These are phyloP conservation scores for Drosophila tristis DNA, from an alignment of 1,140 invertebrate species.

Conservation along the genomic window DNA sequence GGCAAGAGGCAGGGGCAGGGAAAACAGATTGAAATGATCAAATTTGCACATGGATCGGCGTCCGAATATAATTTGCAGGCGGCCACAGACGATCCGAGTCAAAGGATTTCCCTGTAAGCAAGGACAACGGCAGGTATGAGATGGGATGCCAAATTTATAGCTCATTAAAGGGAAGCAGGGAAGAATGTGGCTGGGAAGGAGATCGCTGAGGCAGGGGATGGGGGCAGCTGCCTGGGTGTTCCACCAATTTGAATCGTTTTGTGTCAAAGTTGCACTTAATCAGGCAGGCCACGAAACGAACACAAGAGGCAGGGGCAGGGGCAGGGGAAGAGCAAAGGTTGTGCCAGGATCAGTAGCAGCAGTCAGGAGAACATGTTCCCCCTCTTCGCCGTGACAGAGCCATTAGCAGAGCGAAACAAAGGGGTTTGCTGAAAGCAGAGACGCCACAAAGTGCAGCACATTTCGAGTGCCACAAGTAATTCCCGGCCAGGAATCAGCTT, in stretches of 20 bases:
- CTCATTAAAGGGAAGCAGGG: conserved; percentile 28
- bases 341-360: conserved; percentile 24
- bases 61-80: conserved; percentile 4
- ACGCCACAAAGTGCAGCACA: conserved; percentile 10
- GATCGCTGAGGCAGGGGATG: no score
- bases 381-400: conserved; percentile 24
- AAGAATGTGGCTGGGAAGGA: no score
- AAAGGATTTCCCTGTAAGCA: conserved; percentile 47
- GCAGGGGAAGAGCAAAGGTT: not conserved
- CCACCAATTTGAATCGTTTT: conserved; percentile 54
- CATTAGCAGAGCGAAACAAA: conserved; percentile 48
- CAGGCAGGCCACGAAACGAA: conserved; percentile 34
- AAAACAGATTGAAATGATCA: conserved; percentile 54
- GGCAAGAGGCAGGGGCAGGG: conserved; percentile 3
- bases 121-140: conserved; percentile 7
- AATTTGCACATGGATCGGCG: conserved; percentile 66
- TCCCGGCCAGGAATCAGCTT: conserved; percentile 43
- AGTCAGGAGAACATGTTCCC: conserved; percentile 23
- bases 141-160: conserved; percentile 43
- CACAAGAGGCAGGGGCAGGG: conserved; percentile 7
- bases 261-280: conserved; percentile 70
- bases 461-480: conserved; percentile 40
- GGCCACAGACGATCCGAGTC: conserved; percentile 34
- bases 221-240: conserved; percentile 56
- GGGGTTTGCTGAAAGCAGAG: conserved; percentile 10